Percentiles rank a stretch among this genome's conserved stretches.
Conservation (phyloP, 2,888 invertebrate species). For the Caenorhabditis parvicauda region DNA sequence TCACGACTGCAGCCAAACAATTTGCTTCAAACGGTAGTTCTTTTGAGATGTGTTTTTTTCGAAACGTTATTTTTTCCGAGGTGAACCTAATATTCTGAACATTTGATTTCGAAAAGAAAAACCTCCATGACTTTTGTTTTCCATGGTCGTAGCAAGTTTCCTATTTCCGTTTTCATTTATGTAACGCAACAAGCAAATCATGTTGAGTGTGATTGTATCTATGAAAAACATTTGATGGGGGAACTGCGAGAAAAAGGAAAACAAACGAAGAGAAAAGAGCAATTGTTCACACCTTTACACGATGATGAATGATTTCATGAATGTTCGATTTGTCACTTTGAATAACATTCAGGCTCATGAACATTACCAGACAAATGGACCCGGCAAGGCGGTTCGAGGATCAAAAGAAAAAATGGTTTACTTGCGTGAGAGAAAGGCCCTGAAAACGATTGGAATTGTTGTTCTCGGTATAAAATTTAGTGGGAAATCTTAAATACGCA, state of each 20-base stretch:
- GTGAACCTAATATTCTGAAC: not conserved
- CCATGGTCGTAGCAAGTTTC: too few species aligned
- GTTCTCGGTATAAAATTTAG: slow-evolving; percentile 45
- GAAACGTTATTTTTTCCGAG: too few species aligned
- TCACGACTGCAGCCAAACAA: slow-evolving; percentile 48
- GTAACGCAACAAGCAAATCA: too few species aligned
- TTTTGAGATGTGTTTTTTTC: not conserved
- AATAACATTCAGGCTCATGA: slow-evolving; percentile 45
- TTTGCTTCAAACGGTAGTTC: slow-evolving; percentile 30
- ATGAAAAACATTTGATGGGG: too few species aligned
- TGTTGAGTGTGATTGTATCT: too few species aligned
- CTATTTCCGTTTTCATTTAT: too few species aligned
- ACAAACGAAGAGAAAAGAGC: too few species aligned
- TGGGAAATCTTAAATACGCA: not conserved
- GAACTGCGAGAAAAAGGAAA: too few species aligned
- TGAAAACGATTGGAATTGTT: slow-evolving; percentile 63
- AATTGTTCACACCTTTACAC: too few species aligned
- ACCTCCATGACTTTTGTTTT: slow-evolving; percentile 3
- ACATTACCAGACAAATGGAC: slow-evolving; percentile 54
- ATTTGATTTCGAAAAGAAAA: slow-evolving; percentile 3
- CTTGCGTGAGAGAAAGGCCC: slow-evolving; percentile 60
- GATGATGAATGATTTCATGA: too few species aligned
- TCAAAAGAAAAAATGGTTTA: slow-evolving; percentile 62
- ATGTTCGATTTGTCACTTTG: not conserved
- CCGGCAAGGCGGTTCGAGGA: slow-evolving; percentile 56